A percentile compares a stretch with the other conserved stretches of the same genome.
Evolutionary conservation across 2,888 invertebrate genomes (phyloP).

Genomic region (Balanococcus diminutus): DNA sequence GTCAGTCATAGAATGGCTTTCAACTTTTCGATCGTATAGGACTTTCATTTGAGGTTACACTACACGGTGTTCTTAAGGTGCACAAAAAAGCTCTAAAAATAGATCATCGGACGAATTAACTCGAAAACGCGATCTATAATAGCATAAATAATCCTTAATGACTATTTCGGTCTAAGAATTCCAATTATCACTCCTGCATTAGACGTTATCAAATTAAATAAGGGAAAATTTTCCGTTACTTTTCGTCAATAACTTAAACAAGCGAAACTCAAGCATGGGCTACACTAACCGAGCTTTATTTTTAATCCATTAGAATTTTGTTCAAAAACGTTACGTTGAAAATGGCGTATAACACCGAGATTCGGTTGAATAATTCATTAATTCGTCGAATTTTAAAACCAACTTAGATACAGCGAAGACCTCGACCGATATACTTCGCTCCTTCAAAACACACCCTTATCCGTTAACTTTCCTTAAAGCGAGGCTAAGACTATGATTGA

Average conservation of each 20-base stretch:
- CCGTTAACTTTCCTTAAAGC: not conserved
- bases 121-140: not conserved
- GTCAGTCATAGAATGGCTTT: too few relatives aligned
- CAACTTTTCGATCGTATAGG: too few relatives aligned
- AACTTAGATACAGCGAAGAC: not conserved
- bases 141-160: not conserved
- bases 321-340: not conserved
- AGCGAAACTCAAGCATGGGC: too few relatives aligned
- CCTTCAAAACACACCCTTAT: not conserved
- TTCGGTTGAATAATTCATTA: not conserved
- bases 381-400: not conserved
- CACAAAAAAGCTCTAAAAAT: too few relatives aligned
- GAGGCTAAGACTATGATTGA: not conserved
- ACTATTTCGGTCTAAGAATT: constrained; percentile 3
- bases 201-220: not conserved
- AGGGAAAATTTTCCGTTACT: not conserved
- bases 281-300: not conserved
- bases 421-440: not conserved
- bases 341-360: not conserved
- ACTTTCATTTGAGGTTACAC: too few relatives aligned
- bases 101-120: too few relatives aligned
- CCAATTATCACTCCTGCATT: not conserved
- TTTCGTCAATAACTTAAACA: not conserved
- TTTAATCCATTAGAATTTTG: not conserved
- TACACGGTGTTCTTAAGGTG: too few relatives aligned